phyloP scores from a whole-genome alignment of 2,113 vertebrate species.

The Sminthopsis crassicaudata region DNA sequence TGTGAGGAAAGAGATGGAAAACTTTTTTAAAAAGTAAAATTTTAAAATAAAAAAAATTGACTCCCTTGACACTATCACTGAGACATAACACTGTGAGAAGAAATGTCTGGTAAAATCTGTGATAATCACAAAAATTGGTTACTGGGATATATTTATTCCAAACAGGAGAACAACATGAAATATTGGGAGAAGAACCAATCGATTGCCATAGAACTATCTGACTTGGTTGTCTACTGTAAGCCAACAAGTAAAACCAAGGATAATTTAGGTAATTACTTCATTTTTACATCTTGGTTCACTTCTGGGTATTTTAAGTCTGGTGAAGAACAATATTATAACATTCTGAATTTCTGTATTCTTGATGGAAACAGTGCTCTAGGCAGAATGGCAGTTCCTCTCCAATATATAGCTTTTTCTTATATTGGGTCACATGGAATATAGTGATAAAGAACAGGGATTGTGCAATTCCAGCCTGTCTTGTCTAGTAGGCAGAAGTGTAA shows the following conservation, averaged over 20 bases:
- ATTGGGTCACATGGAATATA: not conserved
- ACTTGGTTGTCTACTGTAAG: slow-evolving; percentile 96
- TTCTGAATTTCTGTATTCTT: slow-evolving; percentile 25
- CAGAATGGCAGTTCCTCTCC: not conserved
- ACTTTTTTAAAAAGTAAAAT: not conserved
- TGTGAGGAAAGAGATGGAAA: not conserved
- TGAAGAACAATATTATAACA: accelerated
- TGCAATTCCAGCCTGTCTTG: not conserved
- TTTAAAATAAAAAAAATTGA: not conserved
- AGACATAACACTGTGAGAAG: not conserved
- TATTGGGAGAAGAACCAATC: slow-evolving; percentile 93
- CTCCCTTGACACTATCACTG: not conserved
- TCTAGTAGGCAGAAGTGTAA: not conserved
- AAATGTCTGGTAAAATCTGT: not conserved
- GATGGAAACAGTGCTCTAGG: not conserved
- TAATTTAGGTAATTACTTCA: slow-evolving; percentile 88
- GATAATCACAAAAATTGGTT: not conserved
- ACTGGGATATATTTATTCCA: not conserved
- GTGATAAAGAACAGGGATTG: not conserved
- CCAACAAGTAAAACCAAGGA: slow-evolving; percentile 97
- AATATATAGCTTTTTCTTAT: not conserved
- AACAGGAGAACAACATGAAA: slow-evolving; percentile 89
- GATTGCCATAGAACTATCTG: slow-evolving; percentile 96
- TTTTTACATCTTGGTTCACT: not conserved
- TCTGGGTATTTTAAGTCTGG: accelerated